These are phyloP conservation scores for Leptatherina wallacei DNA, from an alignment of 2,797 vertebrate genomes.

Conservation along the genomic window DNA sequence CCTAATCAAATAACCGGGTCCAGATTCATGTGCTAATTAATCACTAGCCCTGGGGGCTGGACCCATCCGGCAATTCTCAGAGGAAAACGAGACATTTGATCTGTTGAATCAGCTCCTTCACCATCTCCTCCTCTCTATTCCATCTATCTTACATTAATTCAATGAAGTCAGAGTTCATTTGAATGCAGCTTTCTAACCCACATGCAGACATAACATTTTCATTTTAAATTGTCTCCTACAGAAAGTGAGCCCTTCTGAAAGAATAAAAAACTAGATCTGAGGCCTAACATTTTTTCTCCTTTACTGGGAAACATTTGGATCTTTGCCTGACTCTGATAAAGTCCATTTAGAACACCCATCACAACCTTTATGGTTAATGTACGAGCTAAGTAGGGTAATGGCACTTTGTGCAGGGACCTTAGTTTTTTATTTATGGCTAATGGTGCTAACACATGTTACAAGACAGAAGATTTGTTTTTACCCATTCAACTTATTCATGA, in stretches of 20 bases:
- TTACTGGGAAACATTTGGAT: conserved; percentile 29
- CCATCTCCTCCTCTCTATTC: conserved; percentile 47
- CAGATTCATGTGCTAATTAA: conserved; percentile 80
- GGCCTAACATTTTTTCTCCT: conserved; percentile 1
- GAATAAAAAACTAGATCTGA: conserved; percentile 22
- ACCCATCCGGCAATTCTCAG: conserved; percentile 47
- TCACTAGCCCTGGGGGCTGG: conserved; percentile 73
- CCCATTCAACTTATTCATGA: too few relatives aligned
- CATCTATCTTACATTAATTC: conserved; percentile 69
- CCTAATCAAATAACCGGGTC: conserved; percentile 78
- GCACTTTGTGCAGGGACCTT: too few relatives aligned
- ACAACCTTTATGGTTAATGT: neutral
- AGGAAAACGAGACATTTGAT: conserved; percentile 71
- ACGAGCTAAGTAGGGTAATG: too few relatives aligned
- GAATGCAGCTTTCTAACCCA: conserved; percentile 25
- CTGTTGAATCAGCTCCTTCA: conserved; percentile 71
- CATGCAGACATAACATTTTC: conserved; percentile 28
- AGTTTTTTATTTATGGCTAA: neutral
- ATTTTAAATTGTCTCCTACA: conserved; percentile 23
- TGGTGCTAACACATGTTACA: too few relatives aligned
- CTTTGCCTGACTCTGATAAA: neutral
- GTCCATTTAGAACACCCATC: neutral
- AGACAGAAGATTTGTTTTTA: too few relatives aligned
- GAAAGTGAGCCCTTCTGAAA: conserved; percentile 11
- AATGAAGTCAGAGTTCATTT: conserved; percentile 66